These are phyloP conservation scores for Eristalis tenax DNA, from an alignment of 2,888 invertebrate species.

Conservation along the genomic window DNA sequence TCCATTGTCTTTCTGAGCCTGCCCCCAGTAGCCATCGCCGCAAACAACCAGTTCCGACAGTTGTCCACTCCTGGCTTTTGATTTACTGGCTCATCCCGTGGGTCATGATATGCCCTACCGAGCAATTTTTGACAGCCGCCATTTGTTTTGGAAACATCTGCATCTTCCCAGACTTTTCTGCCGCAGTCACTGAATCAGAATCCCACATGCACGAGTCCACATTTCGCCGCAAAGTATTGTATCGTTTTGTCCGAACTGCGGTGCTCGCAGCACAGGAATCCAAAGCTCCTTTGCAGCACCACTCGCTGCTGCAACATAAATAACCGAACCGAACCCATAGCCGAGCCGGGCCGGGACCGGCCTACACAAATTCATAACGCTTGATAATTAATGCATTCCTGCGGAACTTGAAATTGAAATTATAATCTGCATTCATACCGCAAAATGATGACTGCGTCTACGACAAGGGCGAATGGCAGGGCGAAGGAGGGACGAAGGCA, in stretches of 20 bases:
- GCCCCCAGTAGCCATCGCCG: too few relatives aligned
- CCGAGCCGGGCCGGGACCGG: not conserved
- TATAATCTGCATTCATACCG: slow-evolving; percentile 59
- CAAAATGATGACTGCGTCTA: slow-evolving; percentile 31
- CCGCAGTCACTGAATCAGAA: not conserved
- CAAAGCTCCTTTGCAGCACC: slow-evolving; percentile 39
- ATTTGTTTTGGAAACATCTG: not conserved
- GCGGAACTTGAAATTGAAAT: slow-evolving; percentile 64
- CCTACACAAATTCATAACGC: slow-evolving; percentile 60
- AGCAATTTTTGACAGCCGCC: too few relatives aligned
- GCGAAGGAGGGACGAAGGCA: not conserved
- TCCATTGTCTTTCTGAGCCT: too few relatives aligned
- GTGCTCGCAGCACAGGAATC: slow-evolving; percentile 12
- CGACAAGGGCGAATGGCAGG: not conserved
- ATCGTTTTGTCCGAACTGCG: not conserved
- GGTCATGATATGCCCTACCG: too few relatives aligned
- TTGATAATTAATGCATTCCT: slow-evolving; percentile 60
- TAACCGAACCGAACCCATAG: slow-evolving; percentile 8
- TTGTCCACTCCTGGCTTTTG: too few relatives aligned
- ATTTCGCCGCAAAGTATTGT: slow-evolving; percentile 18
- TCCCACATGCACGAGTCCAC: not conserved
- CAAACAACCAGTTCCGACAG: too few relatives aligned
- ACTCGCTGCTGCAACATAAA: slow-evolving; percentile 51
- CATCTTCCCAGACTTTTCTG: slow-evolving; percentile 1
- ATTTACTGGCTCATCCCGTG: too few relatives aligned